Evolutionary conservation across 1,140 invertebrate genomes (phyloP).

Genomic region (Trichonephila clavata): DNA sequence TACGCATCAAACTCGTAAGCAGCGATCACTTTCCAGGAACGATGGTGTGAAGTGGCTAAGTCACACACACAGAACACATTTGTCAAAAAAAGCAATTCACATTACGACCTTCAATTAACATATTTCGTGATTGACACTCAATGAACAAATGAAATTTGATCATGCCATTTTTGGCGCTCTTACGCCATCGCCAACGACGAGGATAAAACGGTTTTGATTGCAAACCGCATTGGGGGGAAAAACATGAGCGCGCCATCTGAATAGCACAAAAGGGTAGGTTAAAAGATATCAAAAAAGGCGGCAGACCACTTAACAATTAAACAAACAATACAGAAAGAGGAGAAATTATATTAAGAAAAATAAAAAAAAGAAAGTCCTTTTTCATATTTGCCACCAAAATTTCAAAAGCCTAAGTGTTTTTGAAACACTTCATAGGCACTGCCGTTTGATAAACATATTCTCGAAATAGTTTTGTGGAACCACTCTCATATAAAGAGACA

Average conservation of each 20-base stretch:
- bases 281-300: conserved; percentile 42
- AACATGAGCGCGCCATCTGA: conserved; percentile 18
- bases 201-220: not conserved
- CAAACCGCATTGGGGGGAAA: not conserved
- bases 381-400: conserved; percentile 71
- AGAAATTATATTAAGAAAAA: conserved; percentile 57
- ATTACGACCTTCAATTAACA: conserved; percentile 47
- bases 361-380: conserved; percentile 25
- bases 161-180: not conserved
- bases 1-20: too few species aligned
- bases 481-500: conserved; percentile 43
- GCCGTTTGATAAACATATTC: conserved; percentile 69
- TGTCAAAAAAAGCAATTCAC: not conserved
- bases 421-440: conserved; percentile 45
- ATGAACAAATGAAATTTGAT: conserved; percentile 2
- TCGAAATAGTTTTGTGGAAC: conserved; percentile 34
- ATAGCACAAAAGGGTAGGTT: conserved; percentile 21
- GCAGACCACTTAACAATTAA: conserved; percentile 65
- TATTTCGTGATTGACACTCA: conserved; percentile 1
- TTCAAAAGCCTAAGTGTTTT: conserved; percentile 69
- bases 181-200: not conserved
- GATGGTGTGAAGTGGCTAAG: not conserved
- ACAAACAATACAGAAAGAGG: conserved; percentile 42
- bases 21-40: too few species aligned
- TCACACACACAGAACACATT: not conserved